phyloP scores from a whole-genome alignment of 2,113 vertebrate genomes.

The Oreochromis niloticus region DNA sequence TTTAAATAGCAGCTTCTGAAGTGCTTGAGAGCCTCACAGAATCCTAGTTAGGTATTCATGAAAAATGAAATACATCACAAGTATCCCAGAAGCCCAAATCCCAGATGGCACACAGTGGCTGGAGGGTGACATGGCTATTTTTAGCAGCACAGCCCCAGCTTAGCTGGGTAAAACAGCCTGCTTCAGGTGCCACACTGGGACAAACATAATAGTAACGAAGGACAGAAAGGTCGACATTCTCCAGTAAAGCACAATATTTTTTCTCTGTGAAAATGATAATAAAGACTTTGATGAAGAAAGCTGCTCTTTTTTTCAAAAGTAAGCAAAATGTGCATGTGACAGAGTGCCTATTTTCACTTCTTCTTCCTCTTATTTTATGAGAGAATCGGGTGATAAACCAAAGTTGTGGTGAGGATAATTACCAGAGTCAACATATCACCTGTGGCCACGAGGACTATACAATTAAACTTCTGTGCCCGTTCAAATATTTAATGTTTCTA shows the following conservation, averaged over 20 bases:
- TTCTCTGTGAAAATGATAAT: not conserved
- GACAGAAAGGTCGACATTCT: not conserved
- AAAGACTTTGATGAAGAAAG: not conserved
- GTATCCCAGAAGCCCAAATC: conserved; percentile 52
- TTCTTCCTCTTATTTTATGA: not conserved
- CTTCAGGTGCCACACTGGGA: conserved; percentile 21
- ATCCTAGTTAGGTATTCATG: conserved; percentile 49
- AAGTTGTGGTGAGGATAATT: not conserved
- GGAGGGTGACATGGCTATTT: conserved; percentile 65
- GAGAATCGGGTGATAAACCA: not conserved
- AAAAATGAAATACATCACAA: conserved; percentile 53
- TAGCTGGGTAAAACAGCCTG: conserved; percentile 6
- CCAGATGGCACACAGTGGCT: conserved; percentile 44
- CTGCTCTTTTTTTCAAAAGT: not conserved
- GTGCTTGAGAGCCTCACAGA: conserved; percentile 11
- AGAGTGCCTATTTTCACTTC: not conserved
- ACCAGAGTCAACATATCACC: not conserved
- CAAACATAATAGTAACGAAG: conserved; percentile 24
- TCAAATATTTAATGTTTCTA: not conserved
- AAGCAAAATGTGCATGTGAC: not conserved
- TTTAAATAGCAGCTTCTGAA: conserved; percentile 18
- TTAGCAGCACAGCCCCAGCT: conserved; percentile 42
- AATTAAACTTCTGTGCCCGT: accelerated
- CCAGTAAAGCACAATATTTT: not conserved
- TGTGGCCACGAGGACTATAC: not conserved